A percentile compares a stretch with the other conserved stretches of the same genome.
Conservation (phyloP, 2,888 invertebrate genomes). For the Ditula angustiorana region DNA sequence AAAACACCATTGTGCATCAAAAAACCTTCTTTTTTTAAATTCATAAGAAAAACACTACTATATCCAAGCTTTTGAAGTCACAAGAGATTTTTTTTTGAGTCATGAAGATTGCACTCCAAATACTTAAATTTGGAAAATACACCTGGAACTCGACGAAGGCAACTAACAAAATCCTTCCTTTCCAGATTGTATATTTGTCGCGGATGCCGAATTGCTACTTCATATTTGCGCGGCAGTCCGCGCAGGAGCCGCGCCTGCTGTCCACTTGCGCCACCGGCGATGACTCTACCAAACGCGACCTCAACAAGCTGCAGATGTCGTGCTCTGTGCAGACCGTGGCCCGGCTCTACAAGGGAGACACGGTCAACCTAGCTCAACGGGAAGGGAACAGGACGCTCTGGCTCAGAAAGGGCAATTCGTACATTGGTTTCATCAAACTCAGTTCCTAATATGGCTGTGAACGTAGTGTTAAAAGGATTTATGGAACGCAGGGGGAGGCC, state of each 20-base stretch:
- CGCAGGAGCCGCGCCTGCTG: constrained; percentile 56
- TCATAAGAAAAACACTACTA: too few species aligned
- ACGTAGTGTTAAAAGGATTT: constrained; percentile 42
- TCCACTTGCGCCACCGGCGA: constrained; percentile 70
- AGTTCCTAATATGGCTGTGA: constrained; percentile 75
- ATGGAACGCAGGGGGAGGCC: constrained; percentile 25
- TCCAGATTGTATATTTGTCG: constrained; percentile 73
- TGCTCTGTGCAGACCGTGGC: constrained; percentile 72
- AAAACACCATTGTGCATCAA: too few species aligned
- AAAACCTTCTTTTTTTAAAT: too few species aligned
- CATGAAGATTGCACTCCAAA: too few species aligned
- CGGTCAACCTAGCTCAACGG: constrained; percentile 68
- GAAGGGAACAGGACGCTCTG: constrained; percentile 73
- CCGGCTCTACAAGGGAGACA: constrained; percentile 65
- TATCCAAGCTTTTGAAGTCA: too few species aligned
- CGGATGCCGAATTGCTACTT: constrained; percentile 73
- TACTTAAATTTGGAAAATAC: too few species aligned
- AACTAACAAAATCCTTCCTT: constrained; percentile 35
- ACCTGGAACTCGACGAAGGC: background rate
- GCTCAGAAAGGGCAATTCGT: constrained; percentile 70
- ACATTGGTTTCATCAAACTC: constrained; percentile 77
- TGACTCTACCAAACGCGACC: constrained; percentile 54
- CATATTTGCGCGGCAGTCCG: constrained; percentile 63
- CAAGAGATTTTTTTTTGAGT: too few species aligned
- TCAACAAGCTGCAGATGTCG: constrained; percentile 68